Evolutionary conservation across 2,888 invertebrate species (phyloP), one percentile per base, ranked within the genome.

Genomic region (Eristalinus aeneus): DNA sequence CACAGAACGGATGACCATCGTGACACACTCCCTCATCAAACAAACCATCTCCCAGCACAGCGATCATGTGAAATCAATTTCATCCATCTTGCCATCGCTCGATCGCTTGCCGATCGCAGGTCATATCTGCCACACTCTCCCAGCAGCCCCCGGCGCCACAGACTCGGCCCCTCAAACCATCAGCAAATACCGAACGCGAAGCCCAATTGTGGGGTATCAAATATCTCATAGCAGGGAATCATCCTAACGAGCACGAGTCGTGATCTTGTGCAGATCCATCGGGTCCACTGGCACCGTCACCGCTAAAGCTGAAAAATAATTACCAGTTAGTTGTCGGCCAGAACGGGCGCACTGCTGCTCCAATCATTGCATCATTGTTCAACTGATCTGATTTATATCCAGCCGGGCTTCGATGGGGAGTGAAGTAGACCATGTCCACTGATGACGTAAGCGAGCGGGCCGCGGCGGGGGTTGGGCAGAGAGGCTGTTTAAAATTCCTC

Each of bases 281-380:
- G 27, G 27, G 27, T 27, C 27, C 36, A 53, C 72, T 71, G 72
- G 46, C 54, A 76, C 67, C 22, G 23, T 31, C 22, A 20, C 56
- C 39, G n/a, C 46, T 73, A 69, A 27, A 77, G 69, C 77, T 79
- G 27, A 63, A 80, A 81, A 77, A 86, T 86, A 82, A 86, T 86
- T 81, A 82, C 73, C 73, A 74, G 82, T 73, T 82, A 46, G 60
- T 64, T 3, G 5, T 5, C 27, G 5, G 27, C 31, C 23, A 65
- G 68, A 58, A 31, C 36, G 64, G 68, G 67, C 60, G 65, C 39
- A 12, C 54, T 75, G 27, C 31, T 46, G 34, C 56, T 72, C 76
- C 85, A 82, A 86, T 77, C 77, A 77, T 86, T 86, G 85, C 81
- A 86, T 81, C 73, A 82, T 77, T 77, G 81, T 77, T 81, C 72